Base-by-base conservation (phyloP, 2,797 vertebrate species). In the Brachyalestes nurse region DNA sequence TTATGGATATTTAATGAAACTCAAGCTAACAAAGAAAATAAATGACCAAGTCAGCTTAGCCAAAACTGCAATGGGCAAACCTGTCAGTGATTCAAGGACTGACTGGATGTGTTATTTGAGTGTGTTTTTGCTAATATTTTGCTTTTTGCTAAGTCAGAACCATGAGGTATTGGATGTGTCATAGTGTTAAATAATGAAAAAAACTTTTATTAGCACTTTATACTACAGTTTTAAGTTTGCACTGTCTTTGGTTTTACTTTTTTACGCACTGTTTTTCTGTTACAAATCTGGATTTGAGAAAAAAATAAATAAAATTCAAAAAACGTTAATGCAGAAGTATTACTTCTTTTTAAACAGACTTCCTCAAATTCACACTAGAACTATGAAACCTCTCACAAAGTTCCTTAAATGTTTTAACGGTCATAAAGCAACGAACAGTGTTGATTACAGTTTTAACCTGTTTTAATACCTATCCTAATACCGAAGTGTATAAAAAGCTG, bases 231-330 rank as follows among this genome's bases (percentile, higher is more conserved):
- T 83, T 82, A 75, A 53, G 28, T 69, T 84, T 55, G 72, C 80
- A 82, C 77, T 86, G 67, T 51, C 34, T 53, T 71, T 72, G 49
- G 38, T 64, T 23, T 25, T 61, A 28, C 53, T 69, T 53, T 53
- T 47, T 79, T 72, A 82, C 77, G 86, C 75, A 85, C 82, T 82
- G 77, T 73, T 64, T 73, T 64, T 51, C 71, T 83, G 80, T 82
- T 78, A 72, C 51, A 79, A 49, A 57, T 49, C 65, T 67, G 40
- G 5, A 60, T n/a, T 17, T 75, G 28, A 28, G 28, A 28, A 28
- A 28, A 28, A n/a, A 79, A n/a, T n/a, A 79, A 87, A 85, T 83
- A 72, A 79, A 78, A 38, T 70, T 28, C 53, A 64, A 17, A 64
- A 78, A 45, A 55, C 47, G 4, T 62, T 21, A 51, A 74, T 25